Base-by-base conservation (phyloP, 2,797 vertebrate genomes). In the Tapera naevia region DNA sequence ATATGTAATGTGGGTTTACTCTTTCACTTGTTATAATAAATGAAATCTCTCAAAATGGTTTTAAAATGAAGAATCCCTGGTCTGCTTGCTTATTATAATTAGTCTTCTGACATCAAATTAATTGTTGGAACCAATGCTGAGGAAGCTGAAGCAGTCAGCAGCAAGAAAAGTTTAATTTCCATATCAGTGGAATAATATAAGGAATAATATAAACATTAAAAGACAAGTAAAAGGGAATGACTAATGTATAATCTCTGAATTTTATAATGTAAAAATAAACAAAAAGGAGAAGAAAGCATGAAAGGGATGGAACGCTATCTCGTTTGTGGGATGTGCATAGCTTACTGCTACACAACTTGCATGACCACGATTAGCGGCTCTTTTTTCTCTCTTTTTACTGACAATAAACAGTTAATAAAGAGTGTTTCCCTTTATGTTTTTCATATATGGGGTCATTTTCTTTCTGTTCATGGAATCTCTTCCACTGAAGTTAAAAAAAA, bases 71-170 rank as follows among this genome's bases (percentile, higher is more conserved):
- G 85, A 92, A 94, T 12, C 25, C 92, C 50, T 92, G 35, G 3
- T 45, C 32, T 88, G 10, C 45, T 86, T 88, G 21, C 19, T 91
- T 72, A 37, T 58, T 13, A 53, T 94, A 84, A 48, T 86, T 95
- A 76, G 80, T 93, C 32, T 87, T 88, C 56, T 90, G 82, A 48
- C 39, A 70, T 39, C 71, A 80, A 71, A 89, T 88, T 95, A 93
- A 93, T 96, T 94, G 67, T 61, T 57, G 16, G 71, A 95, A 83
- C 10, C 23, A 78, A 65, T 37, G 23, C 28, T 86, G 33, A 88
- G 24, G 33, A 90, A 76, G 35, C 5, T 72, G 61, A 83, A 51
- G 39, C 11, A 79, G 75, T 56, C 51, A 83, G 56, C 23, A 61
- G 54, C 25, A 93, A 54, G 37, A 89, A 72, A 56, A 32, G 48